Percentiles rank a stretch among this genome's conserved stretches.
Conservation (phyloP, 2,888 invertebrate genomes). For the Phortica okadai region DNA sequence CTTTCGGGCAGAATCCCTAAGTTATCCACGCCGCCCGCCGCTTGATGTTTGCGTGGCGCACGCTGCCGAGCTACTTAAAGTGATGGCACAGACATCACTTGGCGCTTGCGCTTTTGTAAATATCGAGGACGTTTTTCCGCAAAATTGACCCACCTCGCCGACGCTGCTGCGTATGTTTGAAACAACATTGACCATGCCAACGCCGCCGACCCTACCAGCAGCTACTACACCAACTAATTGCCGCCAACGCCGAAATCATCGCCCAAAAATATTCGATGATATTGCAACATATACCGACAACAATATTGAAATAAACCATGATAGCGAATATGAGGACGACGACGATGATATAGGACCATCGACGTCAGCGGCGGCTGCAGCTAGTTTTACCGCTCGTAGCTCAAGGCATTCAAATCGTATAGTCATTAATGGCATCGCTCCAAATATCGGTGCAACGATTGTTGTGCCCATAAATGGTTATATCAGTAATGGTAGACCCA, state of each 20-base stretch:
- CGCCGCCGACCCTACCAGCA: conserved; percentile 47
- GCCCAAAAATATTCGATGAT: conserved; percentile 55
- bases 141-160: conserved; percentile 75
- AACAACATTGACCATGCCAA: conserved; percentile 65
- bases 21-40: conserved; percentile 92
- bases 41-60: conserved; percentile 95
- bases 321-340: background rate
- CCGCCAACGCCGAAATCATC: conserved; percentile 58
- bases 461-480: background rate
- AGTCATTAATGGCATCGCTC: conserved; percentile 54
- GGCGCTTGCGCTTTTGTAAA: conserved; percentile 97
- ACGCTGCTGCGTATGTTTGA: conserved; percentile 71
- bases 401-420: conserved; percentile 59
- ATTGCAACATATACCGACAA: conserved; percentile 45
- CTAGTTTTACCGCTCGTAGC: conserved; percentile 31
- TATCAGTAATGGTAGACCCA: background rate
- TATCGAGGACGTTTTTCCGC: conserved; percentile 86
- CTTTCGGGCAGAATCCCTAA: conserved; percentile 86
- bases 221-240: conserved; percentile 49
- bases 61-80: conserved; percentile 89
- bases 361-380: conserved; percentile 32
- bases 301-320: conserved; percentile 41
- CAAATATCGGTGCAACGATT: background rate
- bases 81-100: conserved; percentile 92
- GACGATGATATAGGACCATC: conserved; percentile 23